Evolutionary conservation across 2,797 vertebrate species (phyloP).

Genomic region (Pseudomugil tenellus): DNA sequence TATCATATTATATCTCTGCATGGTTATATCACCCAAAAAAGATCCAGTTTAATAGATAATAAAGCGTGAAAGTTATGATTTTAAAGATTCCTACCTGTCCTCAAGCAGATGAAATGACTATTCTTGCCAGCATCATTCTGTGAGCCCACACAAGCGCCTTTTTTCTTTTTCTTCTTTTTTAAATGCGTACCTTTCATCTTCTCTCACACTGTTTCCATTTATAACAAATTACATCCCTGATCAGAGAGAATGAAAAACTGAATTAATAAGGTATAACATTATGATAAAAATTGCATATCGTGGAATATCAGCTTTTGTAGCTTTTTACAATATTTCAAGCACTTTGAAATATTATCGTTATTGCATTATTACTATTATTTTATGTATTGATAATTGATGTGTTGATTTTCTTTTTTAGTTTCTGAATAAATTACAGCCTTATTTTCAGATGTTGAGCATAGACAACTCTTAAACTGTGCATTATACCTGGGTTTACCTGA

Average conservation of each 20-base stretch:
- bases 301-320: no score
- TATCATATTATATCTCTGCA: conserved; percentile 1
- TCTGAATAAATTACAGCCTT: no score
- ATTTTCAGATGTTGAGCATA: background rate
- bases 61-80: conserved; percentile 21
- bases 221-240: background rate
- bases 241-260: background rate
- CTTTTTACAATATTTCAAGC: no score
- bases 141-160: conserved; percentile 38
- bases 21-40: conserved; percentile 4
- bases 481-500: background rate
- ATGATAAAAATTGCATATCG: background rate
- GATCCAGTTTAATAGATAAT: conserved; percentile 40
- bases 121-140: conserved; percentile 20
- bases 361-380: no score
- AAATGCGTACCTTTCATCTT: conserved; percentile 2
- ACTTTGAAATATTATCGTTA: no score
- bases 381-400: no score
- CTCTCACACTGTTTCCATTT: background rate
- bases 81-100: conserved; percentile 1
- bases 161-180: background rate
- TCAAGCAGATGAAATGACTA: conserved; percentile 39
- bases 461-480: background rate
- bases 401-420: no score
- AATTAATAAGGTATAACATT: background rate